A percentile compares a stretch with the other conserved stretches of the same genome.
Conservation (phyloP, 2,797 vertebrate species). For the Gastrophryne carolinensis region DNA sequence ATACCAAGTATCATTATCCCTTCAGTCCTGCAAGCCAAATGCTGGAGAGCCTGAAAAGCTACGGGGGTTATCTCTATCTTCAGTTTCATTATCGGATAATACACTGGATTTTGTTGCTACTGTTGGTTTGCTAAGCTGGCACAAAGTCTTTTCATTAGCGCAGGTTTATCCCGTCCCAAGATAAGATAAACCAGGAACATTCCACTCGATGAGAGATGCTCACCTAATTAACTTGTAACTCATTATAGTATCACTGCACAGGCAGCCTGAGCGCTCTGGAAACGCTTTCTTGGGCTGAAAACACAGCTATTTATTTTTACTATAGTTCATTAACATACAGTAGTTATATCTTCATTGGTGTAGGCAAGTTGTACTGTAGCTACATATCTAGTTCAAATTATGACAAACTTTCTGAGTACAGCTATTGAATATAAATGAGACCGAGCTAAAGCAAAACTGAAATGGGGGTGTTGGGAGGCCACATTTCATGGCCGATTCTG, state of each 20-base stretch:
- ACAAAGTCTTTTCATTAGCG: slow-evolving; percentile 31
- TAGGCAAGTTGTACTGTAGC: no score
- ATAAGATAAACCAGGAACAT: slow-evolving; percentile 27
- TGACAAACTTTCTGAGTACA: no score
- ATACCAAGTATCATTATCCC: neutral
- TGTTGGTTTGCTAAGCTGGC: neutral
- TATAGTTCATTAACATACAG: no score
- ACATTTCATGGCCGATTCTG: no score
- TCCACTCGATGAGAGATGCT: slow-evolving; percentile 1
- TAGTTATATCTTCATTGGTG: no score
- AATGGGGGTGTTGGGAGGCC: no score
- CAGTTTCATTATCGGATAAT: slow-evolving; percentile 23
- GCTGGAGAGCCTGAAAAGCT: neutral
- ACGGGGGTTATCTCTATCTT: slow-evolving; percentile 5
- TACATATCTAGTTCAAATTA: no score
- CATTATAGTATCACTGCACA: neutral
- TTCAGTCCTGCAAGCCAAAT: neutral
- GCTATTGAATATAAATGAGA: no score
- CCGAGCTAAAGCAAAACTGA: no score
- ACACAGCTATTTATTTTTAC: no score
- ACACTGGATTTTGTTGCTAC: slow-evolving; percentile 3
- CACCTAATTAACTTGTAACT: slow-evolving; percentile 9
- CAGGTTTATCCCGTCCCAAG: slow-evolving; percentile 3
- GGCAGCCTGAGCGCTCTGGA: neutral
- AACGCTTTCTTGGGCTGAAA: neutral